A percentile compares a stretch with the other conserved stretches of the same genome.
phyloP scores from a whole-genome alignment of 2,113 vertebrate species.

The Heterocephalus glaber region DNA sequence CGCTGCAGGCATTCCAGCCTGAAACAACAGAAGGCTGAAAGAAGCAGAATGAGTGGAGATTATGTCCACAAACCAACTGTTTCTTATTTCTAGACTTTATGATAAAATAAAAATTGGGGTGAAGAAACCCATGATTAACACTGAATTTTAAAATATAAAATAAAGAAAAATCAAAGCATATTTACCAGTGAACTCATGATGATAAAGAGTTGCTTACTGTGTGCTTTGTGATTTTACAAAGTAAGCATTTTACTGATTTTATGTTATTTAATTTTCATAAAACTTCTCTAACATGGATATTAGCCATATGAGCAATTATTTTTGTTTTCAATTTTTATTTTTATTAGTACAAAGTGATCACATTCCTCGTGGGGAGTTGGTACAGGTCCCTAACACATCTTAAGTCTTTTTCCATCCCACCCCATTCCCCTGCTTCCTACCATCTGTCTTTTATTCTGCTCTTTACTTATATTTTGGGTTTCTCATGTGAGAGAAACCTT shows the following conservation, averaged over 20 bases:
- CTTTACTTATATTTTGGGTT: neutral
- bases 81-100: neutral
- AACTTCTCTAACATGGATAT: neutral
- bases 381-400: neutral
- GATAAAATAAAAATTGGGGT: neutral
- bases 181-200: neutral
- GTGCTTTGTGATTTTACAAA: neutral
- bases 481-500: neutral
- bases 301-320: neutral
- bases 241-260: neutral
- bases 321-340: neutral
- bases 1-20: neutral
- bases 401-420: neutral
- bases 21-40: neutral
- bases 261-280: neutral
- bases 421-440: neutral
- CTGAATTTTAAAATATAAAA: slow-evolving; percentile 24
- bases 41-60: neutral
- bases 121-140: neutral
- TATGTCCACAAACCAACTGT: neutral
- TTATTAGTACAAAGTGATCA: neutral
- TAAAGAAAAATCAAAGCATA: neutral
- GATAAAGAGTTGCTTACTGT: neutral
- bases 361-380: neutral
- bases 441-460: neutral